A percentile compares a stretch with the other conserved stretches of the same genome.
Conservation (phyloP, 2,113 vertebrate species). For the Tupaia tana region DNA sequence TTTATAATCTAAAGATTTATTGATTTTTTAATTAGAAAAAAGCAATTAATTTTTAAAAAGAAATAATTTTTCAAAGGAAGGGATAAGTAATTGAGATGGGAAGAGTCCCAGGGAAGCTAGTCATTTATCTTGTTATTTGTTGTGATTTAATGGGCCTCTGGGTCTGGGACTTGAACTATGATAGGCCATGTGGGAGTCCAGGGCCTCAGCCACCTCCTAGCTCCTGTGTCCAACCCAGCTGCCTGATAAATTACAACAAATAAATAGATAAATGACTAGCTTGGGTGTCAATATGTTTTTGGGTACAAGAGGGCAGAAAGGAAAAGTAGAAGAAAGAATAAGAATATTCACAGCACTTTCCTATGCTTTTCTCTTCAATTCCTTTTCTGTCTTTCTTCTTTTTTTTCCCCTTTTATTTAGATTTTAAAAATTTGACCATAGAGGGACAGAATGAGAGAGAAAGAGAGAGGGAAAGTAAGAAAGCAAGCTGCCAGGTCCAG, state of each 20-base stretch:
- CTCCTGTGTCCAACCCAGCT: no score
- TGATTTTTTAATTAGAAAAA: background rate
- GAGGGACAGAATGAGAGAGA: no score
- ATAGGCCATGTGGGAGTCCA: no score
- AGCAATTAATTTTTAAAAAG: background rate
- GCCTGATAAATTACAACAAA: no score
- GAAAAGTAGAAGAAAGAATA: background rate
- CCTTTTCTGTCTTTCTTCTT: background rate
- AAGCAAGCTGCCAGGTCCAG: no score
- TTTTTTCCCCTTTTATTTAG: background rate
- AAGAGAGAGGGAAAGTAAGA: no score
- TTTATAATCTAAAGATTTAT: background rate
- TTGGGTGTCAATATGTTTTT: background rate
- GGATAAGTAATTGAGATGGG: background rate
- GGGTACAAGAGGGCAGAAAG: background rate
- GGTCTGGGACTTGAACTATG: no score
- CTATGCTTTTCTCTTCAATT: background rate
- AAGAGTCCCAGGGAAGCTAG: background rate
- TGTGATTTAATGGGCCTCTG: no score
- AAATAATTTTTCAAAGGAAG: constrained; percentile 10
- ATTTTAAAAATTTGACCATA: no score
- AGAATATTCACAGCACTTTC: background rate
- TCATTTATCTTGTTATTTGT: no score
- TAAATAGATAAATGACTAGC: background rate
- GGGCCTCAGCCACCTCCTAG: no score